These are phyloP conservation scores for Vultur gryphus DNA, from an alignment of 2,797 vertebrate species.

Conservation along the genomic window DNA sequence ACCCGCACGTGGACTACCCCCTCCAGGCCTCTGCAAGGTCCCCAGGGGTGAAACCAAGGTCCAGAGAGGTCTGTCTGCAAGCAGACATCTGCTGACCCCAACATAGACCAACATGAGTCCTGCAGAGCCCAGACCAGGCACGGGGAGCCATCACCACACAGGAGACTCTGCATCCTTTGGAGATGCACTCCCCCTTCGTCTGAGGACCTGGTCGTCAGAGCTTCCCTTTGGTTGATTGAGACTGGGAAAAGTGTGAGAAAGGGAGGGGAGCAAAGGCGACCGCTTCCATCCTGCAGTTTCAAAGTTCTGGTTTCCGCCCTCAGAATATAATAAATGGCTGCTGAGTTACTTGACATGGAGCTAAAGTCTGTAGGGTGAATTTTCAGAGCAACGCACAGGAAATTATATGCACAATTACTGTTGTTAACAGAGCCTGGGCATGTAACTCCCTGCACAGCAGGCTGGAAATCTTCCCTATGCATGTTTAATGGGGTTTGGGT, in stretches of 20 bases:
- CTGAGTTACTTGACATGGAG: constrained; percentile 53
- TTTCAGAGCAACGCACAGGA: constrained; percentile 60
- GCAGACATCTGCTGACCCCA: neutral
- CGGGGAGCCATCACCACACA: neutral
- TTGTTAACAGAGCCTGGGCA: constrained; percentile 72
- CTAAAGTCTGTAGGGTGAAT: constrained; percentile 64
- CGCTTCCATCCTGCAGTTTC: neutral
- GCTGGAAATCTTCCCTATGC: constrained; percentile 69
- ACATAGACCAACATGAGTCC: neutral
- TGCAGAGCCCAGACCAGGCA: neutral
- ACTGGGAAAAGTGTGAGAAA: neutral
- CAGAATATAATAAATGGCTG: constrained; percentile 32
- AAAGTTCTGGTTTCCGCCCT: neutral
- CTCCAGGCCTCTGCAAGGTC: neutral
- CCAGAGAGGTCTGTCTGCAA: neutral
- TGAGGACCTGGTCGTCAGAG: neutral
- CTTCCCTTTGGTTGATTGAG: accelerated
- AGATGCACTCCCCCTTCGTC: neutral
- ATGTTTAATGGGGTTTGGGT: constrained; percentile 73
- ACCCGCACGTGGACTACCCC: neutral
- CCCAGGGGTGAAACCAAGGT: neutral
- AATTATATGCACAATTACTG: constrained; percentile 75
- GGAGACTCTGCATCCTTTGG: neutral
- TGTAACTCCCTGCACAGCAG: constrained; percentile 73
- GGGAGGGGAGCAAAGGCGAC: neutral